Evolutionary conservation across 2,888 invertebrate species (phyloP).

Genomic region (Notodonta ziczac): DNA sequence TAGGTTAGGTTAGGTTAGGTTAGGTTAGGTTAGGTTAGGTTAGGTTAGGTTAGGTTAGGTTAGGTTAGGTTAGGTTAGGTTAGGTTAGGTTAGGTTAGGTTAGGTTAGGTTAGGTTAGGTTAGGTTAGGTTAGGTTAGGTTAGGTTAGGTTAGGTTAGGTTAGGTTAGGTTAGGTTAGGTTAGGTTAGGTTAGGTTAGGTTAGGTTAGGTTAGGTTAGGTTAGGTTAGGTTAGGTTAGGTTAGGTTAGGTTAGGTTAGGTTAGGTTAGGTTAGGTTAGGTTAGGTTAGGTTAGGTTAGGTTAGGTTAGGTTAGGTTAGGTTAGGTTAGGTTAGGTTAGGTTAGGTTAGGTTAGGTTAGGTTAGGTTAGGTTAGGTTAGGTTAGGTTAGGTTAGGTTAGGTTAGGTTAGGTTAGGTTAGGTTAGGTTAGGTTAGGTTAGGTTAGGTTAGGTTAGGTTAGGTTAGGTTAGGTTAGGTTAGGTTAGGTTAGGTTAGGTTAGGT

Average conservation of each 20-base stretch:
- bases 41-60: conserved; percentile 21
- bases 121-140: conserved; percentile 14
- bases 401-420: conserved; percentile 23
- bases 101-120: conserved; percentile 20
- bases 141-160: conserved; percentile 19
- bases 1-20: conserved; percentile 21
- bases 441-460: conserved; percentile 26
- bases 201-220: conserved; percentile 24
- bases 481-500: conserved; percentile 19
- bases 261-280: conserved; percentile 17
- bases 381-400: conserved; percentile 24
- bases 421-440: conserved; percentile 29
- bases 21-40: conserved; percentile 6
- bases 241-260: conserved; percentile 13
- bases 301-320: conserved; percentile 20
- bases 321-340: conserved; percentile 24
- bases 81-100: conserved; percentile 23
- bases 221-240: conserved; percentile 20
- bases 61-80: conserved; percentile 20
- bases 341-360: conserved; percentile 20
- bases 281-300: conserved; percentile 24
- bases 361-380: conserved; percentile 24
- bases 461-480: conserved; percentile 17
- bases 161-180: conserved; percentile 27
- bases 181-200: conserved; percentile 21